Conservation (phyloP, 2,113 vertebrate genomes). For the Ictidomys tridecemlineatus region DNA sequence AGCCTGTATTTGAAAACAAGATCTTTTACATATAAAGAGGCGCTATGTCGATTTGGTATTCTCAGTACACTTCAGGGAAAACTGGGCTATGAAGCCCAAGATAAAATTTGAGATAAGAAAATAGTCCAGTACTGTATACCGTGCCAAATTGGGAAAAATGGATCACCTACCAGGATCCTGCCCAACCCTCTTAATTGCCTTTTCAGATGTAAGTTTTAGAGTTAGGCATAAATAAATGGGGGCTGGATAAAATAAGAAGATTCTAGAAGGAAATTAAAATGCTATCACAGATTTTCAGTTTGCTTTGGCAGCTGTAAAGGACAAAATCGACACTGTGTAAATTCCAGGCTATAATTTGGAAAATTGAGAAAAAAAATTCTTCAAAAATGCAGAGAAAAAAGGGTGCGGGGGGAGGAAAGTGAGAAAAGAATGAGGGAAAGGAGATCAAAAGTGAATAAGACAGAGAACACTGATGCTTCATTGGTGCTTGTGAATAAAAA, state of each 20-base stretch:
- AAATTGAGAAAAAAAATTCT: not conserved
- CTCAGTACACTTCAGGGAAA: not conserved
- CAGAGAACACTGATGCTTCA: not conserved
- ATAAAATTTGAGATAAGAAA: not conserved
- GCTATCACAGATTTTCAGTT: not conserved
- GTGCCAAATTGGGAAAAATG: not conserved
- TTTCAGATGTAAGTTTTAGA: not conserved
- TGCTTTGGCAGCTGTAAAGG: not conserved
- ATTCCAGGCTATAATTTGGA: not conserved
- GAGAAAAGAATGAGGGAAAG: not conserved
- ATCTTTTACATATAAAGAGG: not conserved
- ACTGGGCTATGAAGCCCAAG: not conserved
- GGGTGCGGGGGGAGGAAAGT: not conserved
- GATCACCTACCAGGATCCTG: not conserved
- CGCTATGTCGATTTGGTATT: not conserved
- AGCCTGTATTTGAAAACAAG: not conserved
- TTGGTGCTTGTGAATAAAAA: not conserved
- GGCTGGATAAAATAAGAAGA: slow-evolving; percentile 5
- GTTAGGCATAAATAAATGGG: not conserved
- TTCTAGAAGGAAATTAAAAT: slow-evolving; percentile 3
- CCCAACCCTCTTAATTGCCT: not conserved
- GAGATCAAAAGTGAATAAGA: too few relatives aligned
- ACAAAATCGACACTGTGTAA: not conserved
- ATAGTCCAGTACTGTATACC: not conserved
- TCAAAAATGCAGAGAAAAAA: not conserved